These are phyloP conservation scores for Oligia strigilis DNA, from an alignment of 2,888 invertebrate genomes.

Conservation along the genomic window DNA sequence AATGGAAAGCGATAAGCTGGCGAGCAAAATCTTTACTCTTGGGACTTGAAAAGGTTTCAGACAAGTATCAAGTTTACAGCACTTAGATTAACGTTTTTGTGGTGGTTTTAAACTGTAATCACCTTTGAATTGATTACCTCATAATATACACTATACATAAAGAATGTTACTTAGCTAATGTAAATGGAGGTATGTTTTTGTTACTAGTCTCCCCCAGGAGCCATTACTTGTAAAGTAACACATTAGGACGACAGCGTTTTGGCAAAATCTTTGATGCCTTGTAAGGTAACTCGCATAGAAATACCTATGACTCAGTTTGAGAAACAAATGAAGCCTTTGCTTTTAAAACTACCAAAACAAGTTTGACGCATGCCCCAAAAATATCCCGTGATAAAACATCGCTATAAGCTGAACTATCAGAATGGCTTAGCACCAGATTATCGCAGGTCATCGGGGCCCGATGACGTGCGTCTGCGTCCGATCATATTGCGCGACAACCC, in stretches of 20 bases:
- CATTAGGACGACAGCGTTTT: background rate
- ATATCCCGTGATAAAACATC: slow-evolving; percentile 28
- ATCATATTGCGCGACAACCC: slow-evolving; percentile 61
- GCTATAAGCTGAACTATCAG: slow-evolving; percentile 16
- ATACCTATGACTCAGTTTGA: slow-evolving; percentile 6
- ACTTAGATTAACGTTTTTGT: slow-evolving; percentile 44
- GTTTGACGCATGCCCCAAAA: slow-evolving; percentile 26
- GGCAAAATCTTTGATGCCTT: slow-evolving; percentile 6
- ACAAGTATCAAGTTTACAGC: slow-evolving; percentile 62
- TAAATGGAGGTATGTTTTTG: slow-evolving; percentile 7
- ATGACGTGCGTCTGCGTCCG: slow-evolving; percentile 67
- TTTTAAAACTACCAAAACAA: background rate
- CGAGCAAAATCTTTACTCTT: slow-evolving; percentile 68
- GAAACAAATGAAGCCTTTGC: slow-evolving; percentile 20
- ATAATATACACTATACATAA: slow-evolving; percentile 15
- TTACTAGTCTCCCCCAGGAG: slow-evolving; percentile 15
- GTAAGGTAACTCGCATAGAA: background rate
- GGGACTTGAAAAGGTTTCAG: slow-evolving; percentile 74
- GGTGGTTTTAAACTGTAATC: slow-evolving; percentile 48
- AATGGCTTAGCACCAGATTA: slow-evolving; percentile 50
- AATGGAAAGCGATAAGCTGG: slow-evolving; percentile 73
- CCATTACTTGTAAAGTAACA: slow-evolving; percentile 17
- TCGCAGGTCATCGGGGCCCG: slow-evolving; percentile 45
- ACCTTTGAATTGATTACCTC: slow-evolving; percentile 45
- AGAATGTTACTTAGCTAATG: slow-evolving; percentile 41